Evolutionary conservation across 2,888 invertebrate species (phyloP), one percentile per base, ranked within the genome.

Genomic region (Lysandra coridon): DNA sequence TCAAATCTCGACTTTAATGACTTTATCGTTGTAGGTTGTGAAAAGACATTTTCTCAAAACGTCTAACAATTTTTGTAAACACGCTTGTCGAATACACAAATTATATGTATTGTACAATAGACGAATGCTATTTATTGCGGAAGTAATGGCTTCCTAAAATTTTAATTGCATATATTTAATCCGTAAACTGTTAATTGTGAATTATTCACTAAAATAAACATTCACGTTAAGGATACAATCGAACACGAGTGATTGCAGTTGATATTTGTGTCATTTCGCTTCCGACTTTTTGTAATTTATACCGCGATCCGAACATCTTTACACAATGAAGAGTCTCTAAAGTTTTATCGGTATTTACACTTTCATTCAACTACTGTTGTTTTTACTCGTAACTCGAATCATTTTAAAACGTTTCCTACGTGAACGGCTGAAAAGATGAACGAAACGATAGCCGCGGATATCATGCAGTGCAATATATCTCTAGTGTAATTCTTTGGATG

Each of bases 111-210:
- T 91, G 84, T 85, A 89, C 89, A 89, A 89, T 90, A 91, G 89
- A 89, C 90, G 89, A 91, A 90, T 91, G 92, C 93, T 94, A 95
- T 95, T 93, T 94, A 94, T 92, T 93, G 92, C 93, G 93, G 95
- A 94, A 95, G 94, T 95, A 95, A 95, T 95, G 95, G 95, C 95
- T 95, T 94, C 95, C 95, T 92, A 93, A 93, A 91, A 88, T 92
- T 73, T 91, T 94, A 93, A 93, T 93, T 94, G 92, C 89, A 89
- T 88, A 87, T 88, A 88, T 90, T 88, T 78, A 90, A 87, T 90
- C 87, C 87, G 86, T 85, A 86, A 87, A 83, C 84, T 83, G 82
- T 86, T 88, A 89, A 88, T 90, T 87, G 86, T 83, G 83, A 83
- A 82, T 60, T 83, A 83, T 86, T 85, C 82, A 85, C 83, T 57